Evolutionary conservation across 2,888 invertebrate species (phyloP).

Genomic region (Eupithecia vulgata): DNA sequence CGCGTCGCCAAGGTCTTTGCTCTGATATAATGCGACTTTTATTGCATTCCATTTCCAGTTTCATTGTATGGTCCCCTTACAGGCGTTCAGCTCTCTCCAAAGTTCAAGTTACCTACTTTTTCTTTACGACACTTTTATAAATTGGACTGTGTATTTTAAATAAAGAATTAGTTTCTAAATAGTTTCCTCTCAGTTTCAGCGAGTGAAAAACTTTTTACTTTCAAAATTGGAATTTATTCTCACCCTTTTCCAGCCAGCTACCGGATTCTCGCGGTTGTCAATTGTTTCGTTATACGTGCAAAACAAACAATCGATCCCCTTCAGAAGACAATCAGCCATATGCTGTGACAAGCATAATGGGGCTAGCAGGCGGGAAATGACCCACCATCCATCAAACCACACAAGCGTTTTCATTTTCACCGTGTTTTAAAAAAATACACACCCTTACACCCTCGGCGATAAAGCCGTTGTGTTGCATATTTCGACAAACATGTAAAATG

Average conservation of each 20-base stretch:
- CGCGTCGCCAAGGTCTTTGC: slow-evolving; percentile 60
- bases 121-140: slow-evolving; percentile 52
- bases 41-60: slow-evolving; percentile 70
- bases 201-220: neutral
- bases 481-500: slow-evolving; percentile 68
- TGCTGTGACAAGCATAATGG: slow-evolving; percentile 71
- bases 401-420: slow-evolving; percentile 72
- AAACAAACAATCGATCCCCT: slow-evolving; percentile 68
- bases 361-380: slow-evolving; percentile 69
- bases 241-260: slow-evolving; percentile 4
- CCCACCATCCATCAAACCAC: slow-evolving; percentile 74
- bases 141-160: slow-evolving; percentile 1
- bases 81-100: slow-evolving; percentile 52
- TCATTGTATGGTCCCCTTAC: slow-evolving; percentile 66
- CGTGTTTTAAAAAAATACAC: slow-evolving; percentile 55
- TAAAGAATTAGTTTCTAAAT: neutral
- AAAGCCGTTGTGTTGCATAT: slow-evolving; percentile 61
- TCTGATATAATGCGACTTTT: slow-evolving; percentile 80
- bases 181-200: neutral
- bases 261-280: slow-evolving; percentile 25
- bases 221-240: neutral
- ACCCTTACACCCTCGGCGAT: slow-evolving; percentile 53
- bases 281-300: slow-evolving; percentile 44
- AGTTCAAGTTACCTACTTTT: slow-evolving; percentile 41
- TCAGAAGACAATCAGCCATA: slow-evolving; percentile 70